Conservation (phyloP, 2,113 vertebrate genomes). For the Oophaga pumilio region DNA sequence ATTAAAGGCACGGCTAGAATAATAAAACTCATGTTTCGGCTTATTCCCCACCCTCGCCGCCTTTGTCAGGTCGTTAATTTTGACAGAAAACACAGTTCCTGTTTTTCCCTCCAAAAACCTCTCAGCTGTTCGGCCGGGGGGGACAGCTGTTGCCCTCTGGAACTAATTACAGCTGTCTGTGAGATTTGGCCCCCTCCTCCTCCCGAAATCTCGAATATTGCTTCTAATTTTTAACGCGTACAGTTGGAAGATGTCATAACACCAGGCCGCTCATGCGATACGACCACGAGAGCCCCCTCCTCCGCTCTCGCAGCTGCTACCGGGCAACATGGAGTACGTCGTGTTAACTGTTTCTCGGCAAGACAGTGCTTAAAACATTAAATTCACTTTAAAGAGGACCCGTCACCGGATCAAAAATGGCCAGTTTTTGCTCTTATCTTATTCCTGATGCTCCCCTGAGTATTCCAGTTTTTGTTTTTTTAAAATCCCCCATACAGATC, state of each 20-base stretch:
- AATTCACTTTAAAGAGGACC: neutral
- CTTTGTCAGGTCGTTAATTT: constrained; percentile 75
- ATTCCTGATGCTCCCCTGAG: no score
- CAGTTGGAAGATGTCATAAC: constrained; percentile 67
- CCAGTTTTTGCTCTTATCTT: no score
- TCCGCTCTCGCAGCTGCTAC: constrained; percentile 66
- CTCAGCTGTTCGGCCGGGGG: constrained; percentile 68
- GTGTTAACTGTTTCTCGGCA: constrained; percentile 15
- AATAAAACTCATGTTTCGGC: constrained; percentile 56
- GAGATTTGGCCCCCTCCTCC: constrained; percentile 65
- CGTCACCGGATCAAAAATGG: no score
- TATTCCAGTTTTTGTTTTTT: no score
- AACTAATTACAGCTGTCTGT: constrained; percentile 75
- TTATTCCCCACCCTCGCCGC: constrained; percentile 63
- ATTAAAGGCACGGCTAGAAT: constrained; percentile 38
- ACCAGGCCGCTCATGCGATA: constrained; percentile 60
- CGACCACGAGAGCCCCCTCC: constrained; percentile 48
- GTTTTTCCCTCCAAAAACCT: constrained; percentile 65
- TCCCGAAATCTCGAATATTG: constrained; percentile 62
- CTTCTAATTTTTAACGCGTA: constrained; percentile 70
- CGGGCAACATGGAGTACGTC: constrained; percentile 34
- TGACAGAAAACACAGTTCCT: constrained; percentile 68
- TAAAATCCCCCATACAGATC: no score
- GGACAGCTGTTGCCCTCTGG: constrained; percentile 75
- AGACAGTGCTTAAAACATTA: neutral